These are phyloP conservation scores for Rhadinocentrus ornatus DNA, from an alignment of 2,797 vertebrate genomes.

Conservation along the genomic window DNA sequence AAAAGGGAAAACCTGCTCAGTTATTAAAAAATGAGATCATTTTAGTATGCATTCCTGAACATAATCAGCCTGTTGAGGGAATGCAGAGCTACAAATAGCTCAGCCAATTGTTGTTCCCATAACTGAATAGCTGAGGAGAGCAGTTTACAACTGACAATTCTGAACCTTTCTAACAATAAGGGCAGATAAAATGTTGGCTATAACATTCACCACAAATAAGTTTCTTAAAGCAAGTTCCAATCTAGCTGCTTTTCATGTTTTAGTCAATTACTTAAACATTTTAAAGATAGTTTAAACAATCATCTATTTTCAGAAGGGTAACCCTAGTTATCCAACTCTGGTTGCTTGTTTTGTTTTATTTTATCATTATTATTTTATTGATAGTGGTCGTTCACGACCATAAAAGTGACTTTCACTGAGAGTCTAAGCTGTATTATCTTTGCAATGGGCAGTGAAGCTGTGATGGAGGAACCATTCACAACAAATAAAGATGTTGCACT, in stretches of 20 bases:
- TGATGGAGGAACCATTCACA: neutral
- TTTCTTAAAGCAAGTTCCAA: conserved; percentile 11
- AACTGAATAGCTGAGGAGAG: conserved; percentile 72
- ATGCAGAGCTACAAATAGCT: conserved; percentile 69
- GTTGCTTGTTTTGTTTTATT: too few relatives aligned
- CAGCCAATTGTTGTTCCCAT: conserved; percentile 66
- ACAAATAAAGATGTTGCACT: neutral
- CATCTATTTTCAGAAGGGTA: neutral
- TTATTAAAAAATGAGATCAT: conserved; percentile 59
- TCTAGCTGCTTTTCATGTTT: neutral
- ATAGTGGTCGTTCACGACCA: neutral
- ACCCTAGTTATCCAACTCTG: neutral
- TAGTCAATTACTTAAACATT: neutral
- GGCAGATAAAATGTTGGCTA: conserved; percentile 49
- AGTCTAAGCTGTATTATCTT: neutral
- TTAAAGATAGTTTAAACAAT: neutral
- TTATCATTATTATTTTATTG: neutral
- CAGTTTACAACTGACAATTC: conserved; percentile 61
- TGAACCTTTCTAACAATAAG: conserved; percentile 56
- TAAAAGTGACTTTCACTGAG: neutral
- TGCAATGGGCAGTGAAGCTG: neutral
- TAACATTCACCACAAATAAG: conserved; percentile 21
- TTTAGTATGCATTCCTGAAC: conserved; percentile 68
- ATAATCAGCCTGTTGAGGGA: conserved; percentile 63
- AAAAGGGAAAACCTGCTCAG: conserved; percentile 23